Evolutionary conservation across 2,888 invertebrate genomes (phyloP).

Genomic region (Heteropelma amictum): DNA sequence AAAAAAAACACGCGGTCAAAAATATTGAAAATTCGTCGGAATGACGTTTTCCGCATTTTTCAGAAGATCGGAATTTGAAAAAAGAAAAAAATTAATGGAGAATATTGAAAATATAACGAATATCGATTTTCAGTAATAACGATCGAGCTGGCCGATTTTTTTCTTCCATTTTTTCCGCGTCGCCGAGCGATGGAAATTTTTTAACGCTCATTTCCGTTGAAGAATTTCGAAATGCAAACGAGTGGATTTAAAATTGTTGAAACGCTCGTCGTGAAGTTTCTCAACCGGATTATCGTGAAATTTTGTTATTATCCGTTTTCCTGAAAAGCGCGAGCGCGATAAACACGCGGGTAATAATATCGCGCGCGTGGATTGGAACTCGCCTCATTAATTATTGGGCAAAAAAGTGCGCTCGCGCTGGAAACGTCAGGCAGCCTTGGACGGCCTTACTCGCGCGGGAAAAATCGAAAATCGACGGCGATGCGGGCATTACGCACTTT

Average conservation of each 20-base stretch:
- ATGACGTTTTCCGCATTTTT: no score
- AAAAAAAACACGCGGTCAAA: no score
- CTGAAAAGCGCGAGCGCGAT: not conserved
- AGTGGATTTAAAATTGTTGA: not conserved
- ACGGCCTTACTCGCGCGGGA: constrained; percentile 1
- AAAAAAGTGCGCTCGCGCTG: not conserved
- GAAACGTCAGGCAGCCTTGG: not conserved
- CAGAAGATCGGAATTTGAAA: no score
- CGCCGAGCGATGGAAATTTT: not conserved
- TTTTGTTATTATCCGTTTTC: not conserved
- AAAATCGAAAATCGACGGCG: constrained; percentile 11
- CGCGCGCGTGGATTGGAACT: not conserved
- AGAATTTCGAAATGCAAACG: not conserved
- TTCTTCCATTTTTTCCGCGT: not conserved
- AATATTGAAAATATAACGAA: no score
- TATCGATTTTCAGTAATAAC: no score
- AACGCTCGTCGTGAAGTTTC: not conserved
- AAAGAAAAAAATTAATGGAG: no score
- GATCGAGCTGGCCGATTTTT: no score
- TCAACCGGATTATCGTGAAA: constrained; percentile 12
- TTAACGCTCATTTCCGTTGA: not conserved
- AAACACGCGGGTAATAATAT: not conserved
- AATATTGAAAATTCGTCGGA: no score
- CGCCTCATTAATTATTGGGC: not conserved
- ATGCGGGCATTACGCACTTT: not conserved